Base-by-base conservation (phyloP, 2,797 vertebrate genomes). In the Ptychobarbus kaznakovi region DNA sequence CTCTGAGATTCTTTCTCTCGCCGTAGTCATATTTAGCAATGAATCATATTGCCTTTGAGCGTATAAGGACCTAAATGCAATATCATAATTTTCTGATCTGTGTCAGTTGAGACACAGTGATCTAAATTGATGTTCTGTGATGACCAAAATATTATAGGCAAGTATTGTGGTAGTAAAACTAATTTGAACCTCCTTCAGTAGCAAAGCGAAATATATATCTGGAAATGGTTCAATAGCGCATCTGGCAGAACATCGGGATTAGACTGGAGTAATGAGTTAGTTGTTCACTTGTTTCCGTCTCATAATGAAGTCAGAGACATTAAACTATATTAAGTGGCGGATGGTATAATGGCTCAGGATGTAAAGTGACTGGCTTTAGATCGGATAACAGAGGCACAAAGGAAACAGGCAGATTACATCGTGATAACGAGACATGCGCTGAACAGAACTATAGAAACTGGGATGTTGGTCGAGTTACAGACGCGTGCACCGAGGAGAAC, bases 11-110 rank as follows among this genome's bases (percentile, higher is more conserved):
- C 63, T 22, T 63, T 80, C 74, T 80, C 79, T 85, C 8, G 22
- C 1, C 42, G 46, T 76, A 16, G 79, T 82, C 80, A 83, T 82
- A 65, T 89, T 82, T 84, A 72, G 73, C 56, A 63, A 53, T 80
- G 63, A 84, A 86, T 89, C 66, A 87, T 87, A 87, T 84, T 86
- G 76, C 85, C 75, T 83, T 88, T 38, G 42, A 85, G 75, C 20
- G 3, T 58, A 61, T 11, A 79, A 66, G 69, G 79, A 56, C 61
- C 85, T 89, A 83, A 87, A 88, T 84, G 81, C 77, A 81, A 75
- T 82, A 85, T 85, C 76, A 68, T 53, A 85, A 85, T 88, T 78
- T 86, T 85, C 81, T 70, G 79, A 84, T 82, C 25, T 32, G 72
- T 78, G 87, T 69, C 70, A 81, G 53, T 76, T 35, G 15, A 78